Percentiles rank a stretch among this genome's conserved stretches.
These are phyloP conservation scores for Drosophila mercatorum DNA, from an alignment of 2,888 invertebrate genomes.

Conservation along the genomic window DNA sequence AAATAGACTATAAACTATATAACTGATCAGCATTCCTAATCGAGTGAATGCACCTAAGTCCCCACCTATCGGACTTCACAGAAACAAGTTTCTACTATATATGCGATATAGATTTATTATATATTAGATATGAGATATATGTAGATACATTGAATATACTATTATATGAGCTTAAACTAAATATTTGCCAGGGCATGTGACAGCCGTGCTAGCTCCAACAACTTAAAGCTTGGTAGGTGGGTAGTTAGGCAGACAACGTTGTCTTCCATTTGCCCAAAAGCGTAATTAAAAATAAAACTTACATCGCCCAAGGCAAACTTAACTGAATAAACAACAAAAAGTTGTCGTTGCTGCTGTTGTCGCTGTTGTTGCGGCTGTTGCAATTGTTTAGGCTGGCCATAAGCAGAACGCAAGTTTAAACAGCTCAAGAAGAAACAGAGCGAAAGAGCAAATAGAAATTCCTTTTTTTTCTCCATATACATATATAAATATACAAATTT, in stretches of 20 bases:
- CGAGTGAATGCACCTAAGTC: neutral
- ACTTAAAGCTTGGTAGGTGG: neutral
- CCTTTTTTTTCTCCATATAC: neutral
- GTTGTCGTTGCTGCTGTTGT: constrained; percentile 17
- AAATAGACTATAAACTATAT: neutral
- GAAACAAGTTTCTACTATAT: neutral
- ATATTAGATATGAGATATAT: no score
- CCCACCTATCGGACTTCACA: neutral
- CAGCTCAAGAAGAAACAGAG: constrained; percentile 11
- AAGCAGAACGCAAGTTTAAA: constrained; percentile 15
- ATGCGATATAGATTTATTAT: neutral
- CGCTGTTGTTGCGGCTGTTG: constrained; percentile 2
- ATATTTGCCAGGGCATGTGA: neutral
- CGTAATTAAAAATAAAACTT: constrained; percentile 68
- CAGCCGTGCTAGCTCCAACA: neutral
- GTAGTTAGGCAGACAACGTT: constrained; percentile 14
- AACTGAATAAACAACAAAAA: constrained; percentile 36
- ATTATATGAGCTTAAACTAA: no score
- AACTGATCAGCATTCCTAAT: neutral
- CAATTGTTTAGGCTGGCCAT: constrained; percentile 22
- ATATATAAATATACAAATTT: neutral
- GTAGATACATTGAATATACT: no score
- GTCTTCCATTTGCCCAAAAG: constrained; percentile 54
- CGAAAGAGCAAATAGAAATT: constrained; percentile 9
- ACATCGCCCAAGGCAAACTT: constrained; percentile 48